These are phyloP conservation scores for Hippocampus zosterae DNA, from an alignment of 2,113 vertebrate species.

Conservation along the genomic window DNA sequence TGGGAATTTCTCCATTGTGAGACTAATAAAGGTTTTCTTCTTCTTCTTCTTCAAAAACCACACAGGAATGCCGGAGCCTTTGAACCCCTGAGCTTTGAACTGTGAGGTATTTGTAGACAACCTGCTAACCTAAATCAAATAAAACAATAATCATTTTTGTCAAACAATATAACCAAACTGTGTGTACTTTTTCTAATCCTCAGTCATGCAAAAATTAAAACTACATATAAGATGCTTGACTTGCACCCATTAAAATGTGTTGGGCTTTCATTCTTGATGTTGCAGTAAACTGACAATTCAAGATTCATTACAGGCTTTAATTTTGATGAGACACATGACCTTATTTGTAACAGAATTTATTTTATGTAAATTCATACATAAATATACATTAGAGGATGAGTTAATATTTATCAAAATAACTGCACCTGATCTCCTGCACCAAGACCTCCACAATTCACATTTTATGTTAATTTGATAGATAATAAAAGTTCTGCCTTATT, in stretches of 20 bases:
- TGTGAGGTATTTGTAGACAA: background rate
- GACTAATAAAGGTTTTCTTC: too few species aligned
- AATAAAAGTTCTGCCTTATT: conserved; percentile 11
- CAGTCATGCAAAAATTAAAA: background rate
- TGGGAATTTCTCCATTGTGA: too few species aligned
- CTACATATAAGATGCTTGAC: background rate
- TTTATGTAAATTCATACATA: background rate
- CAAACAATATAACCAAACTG: background rate
- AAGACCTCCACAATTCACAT: conserved; percentile 3
- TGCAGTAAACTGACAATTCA: background rate
- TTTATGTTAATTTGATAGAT: conserved; percentile 7
- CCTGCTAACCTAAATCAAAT: background rate
- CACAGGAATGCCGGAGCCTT: too few species aligned
- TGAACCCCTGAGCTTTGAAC: background rate
- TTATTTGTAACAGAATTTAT: background rate
- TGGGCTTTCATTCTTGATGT: background rate
- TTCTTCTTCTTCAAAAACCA: too few species aligned
- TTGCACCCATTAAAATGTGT: background rate
- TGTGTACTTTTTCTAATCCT: background rate
- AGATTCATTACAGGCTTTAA: background rate
- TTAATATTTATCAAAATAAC: background rate
- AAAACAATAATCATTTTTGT: background rate
- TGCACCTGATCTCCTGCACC: background rate
- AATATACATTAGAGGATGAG: background rate
- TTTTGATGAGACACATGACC: background rate